A percentile compares a stretch with the other conserved stretches of the same genome.
Conservation (phyloP, 2,888 invertebrate genomes). For the Philaethria dido region DNA sequence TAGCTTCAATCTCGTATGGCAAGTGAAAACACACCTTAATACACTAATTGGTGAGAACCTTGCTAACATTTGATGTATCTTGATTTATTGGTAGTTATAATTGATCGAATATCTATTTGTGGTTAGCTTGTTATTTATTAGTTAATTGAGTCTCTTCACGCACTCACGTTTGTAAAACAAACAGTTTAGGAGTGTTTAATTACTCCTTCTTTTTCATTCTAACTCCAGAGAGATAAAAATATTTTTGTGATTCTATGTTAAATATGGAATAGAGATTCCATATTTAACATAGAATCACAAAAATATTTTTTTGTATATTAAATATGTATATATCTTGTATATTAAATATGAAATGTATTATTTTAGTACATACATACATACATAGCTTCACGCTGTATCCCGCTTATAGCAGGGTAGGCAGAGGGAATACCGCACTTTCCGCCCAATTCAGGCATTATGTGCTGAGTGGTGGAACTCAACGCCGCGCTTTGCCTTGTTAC, state of each 20-base stretch:
- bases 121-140: slow-evolving; percentile 8
- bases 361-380: no score
- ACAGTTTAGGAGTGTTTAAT: background rate
- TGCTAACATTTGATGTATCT: slow-evolving; percentile 6
- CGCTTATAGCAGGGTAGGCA: no score
- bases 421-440: no score
- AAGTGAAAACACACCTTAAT: background rate
- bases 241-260: background rate
- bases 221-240: no score
- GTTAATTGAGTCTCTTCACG: background rate
- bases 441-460: no score
- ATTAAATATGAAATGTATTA: no score
- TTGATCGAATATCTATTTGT: slow-evolving; percentile 1
- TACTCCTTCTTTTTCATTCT: background rate
- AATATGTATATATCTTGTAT: no score
- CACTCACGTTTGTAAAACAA: background rate
- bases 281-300: background rate
- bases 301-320: no score
- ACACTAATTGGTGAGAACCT: slow-evolving; percentile 8
- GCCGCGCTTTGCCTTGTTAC: no score
- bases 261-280: no score
- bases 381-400: no score
- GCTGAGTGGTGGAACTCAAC: no score
- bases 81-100: slow-evolving; percentile 11
- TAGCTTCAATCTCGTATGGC: background rate